phyloP scores from a whole-genome alignment of 2,797 vertebrate species.

The Thripadectes ignobilis region DNA sequence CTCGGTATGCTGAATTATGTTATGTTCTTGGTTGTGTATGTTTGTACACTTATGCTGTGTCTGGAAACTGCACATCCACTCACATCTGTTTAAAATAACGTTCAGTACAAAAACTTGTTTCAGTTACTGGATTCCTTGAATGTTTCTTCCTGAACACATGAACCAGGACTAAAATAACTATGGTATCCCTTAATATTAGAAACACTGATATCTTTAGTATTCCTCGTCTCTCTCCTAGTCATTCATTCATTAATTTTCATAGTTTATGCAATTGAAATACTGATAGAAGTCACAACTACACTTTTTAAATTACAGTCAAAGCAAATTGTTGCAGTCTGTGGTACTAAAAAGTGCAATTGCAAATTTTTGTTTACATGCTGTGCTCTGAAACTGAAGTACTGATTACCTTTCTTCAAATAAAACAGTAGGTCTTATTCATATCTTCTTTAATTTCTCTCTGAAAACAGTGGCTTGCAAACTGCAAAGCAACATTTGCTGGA shows the following conservation, averaged over 20 bases:
- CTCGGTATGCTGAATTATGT: slow-evolving; percentile 79
- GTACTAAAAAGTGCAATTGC: not conserved
- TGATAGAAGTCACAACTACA: not conserved
- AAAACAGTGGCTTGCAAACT: slow-evolving; percentile 94
- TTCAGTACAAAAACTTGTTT: not conserved
- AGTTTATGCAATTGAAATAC: not conserved
- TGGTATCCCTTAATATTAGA: not conserved
- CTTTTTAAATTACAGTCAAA: not conserved
- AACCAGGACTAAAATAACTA: not conserved
- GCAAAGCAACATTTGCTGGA: slow-evolving; percentile 94
- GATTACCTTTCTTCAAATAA: not conserved
- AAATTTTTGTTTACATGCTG: not conserved
- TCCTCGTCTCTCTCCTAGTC: not conserved
- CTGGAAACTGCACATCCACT: not conserved
- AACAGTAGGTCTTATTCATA: not conserved
- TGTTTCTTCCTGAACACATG: not conserved
- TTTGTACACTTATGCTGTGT: not conserved
- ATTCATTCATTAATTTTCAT: not conserved
- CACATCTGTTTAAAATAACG: not conserved
- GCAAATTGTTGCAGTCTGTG: not conserved
- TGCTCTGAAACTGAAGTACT: not conserved
- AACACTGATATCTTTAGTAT: not conserved
- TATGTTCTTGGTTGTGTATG: not conserved
- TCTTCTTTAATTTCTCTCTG: slow-evolving; percentile 24
- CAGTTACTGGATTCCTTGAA: not conserved